Evolutionary conservation across 2,113 vertebrate genomes (phyloP), one percentile per base, ranked within the genome.

Genomic region (Rhipidura dahli): DNA sequence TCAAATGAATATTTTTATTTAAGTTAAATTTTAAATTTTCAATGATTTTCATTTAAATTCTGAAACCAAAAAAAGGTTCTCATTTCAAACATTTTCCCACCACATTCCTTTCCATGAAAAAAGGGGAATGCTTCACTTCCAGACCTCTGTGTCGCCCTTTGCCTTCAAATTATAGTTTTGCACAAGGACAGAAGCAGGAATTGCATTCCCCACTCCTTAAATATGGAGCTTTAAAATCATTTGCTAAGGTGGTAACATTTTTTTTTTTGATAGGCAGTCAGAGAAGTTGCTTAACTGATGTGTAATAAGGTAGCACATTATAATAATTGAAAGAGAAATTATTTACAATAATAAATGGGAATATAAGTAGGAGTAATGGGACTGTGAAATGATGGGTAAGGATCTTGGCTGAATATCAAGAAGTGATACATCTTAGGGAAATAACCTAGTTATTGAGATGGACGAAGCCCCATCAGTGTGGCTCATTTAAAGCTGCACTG

Each of bases 281-380:
- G 31, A 84, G 53, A 89, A 83, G 51, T 82, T 87, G 37, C 37
- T 66, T 93, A 94, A 93, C 71, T 76, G 88, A 87, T 75, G 73
- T 78, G 40, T 61, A 95, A 93, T 90, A 97, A 76, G 68, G 44
- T 83, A 66, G 31, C 80, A 85, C 71, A 93, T 95, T 84, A 90
- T 45, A 93, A 75, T 96, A 96, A 96, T 92, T 93, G 94, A 93
- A 95, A 94, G 80, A 76, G 92, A 94, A 96, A 96, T 94, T 97
- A 97, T 97, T 97, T 96, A 93, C 96, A 72, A 60, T 97, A 94
- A 96, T 94, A 93, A 93, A 97, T 93, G 93, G 21, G 83, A 89
- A 76, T 89, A 84, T 96, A 95, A 97, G 88, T 95, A 95, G 92
- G 69, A 93, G 72, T 96, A 95, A 97, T 89, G 56, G 63, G 69